Conservation (phyloP, 2,797 vertebrate genomes). For the Artibeus lituratus region DNA sequence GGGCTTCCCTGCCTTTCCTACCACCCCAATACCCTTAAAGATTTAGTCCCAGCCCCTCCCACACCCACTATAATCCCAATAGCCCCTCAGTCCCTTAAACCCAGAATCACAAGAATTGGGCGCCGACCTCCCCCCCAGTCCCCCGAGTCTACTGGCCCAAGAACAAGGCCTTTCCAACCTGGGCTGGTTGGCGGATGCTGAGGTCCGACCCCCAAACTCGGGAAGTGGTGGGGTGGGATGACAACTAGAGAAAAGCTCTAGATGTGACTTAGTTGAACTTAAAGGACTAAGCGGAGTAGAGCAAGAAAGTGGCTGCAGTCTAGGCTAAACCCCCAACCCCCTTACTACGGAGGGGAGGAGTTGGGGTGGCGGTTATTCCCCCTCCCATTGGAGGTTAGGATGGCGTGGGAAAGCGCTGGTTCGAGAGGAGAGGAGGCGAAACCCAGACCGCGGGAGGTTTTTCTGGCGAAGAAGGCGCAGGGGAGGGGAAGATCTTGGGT, state of each 20-base stretch:
- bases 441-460: slow-evolving; percentile 49
- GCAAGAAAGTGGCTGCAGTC: background rate
- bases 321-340: background rate
- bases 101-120: background rate
- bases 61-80: background rate
- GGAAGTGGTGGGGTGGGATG: background rate
- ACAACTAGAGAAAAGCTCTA: background rate
- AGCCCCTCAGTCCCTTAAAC: background rate
- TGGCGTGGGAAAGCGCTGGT: slow-evolving; percentile 68
- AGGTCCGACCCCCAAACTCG: background rate
- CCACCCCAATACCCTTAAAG: background rate
- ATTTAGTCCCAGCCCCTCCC: background rate
- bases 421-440: slow-evolving; percentile 52
- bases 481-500: slow-evolving; percentile 44
- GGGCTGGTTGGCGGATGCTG: background rate
- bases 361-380: slow-evolving; percentile 45
- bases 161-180: background rate
- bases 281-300: background rate
- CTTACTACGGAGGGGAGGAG: background rate
- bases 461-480: slow-evolving; percentile 6
- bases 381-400: slow-evolving; percentile 48
- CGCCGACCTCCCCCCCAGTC: background rate
- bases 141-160: background rate
- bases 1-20: background rate
- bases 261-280: background rate